Evolutionary conservation across 2,797 vertebrate species (phyloP), one percentile per base, ranked within the genome.

Genomic region (Hozukius guyotensis): DNA sequence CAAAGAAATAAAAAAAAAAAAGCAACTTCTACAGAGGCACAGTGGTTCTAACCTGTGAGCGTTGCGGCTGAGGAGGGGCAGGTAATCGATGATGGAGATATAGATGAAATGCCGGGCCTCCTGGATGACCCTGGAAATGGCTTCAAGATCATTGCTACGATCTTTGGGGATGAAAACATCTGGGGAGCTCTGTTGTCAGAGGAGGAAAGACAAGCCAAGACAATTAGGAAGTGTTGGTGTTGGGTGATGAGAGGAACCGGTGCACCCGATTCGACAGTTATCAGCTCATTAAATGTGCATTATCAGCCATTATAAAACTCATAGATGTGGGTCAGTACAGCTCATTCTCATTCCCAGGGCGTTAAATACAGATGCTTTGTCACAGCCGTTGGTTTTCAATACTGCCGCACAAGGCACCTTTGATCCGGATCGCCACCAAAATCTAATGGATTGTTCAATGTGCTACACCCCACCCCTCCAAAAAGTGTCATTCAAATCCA

Each of bases 1-100:
- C 79, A 52, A 34, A 70, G 7, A 22, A 72, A 59, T 7, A n/a
- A 0, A 3, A 61, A 62, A 55, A 55, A 65, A 10, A 69, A 18
- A 68, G 31, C 8, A n/a, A 31, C 10, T 56, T 4, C 1, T 25
- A 29, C 4, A 16, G 67, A 4, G 16, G 13, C 61, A 27, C 46
- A 38, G 29, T 14, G 64, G 12, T 16, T 81, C 95, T 95, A 77
- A 98, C 97, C 95, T 96, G 89, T 95, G 93, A 74, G 95, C 86
- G 0, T 88, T 96, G 31, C 92, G 96, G 92, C 93, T 95, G 55
- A 97, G 82, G 25, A 98, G 96, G 0, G 98, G 98, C 89, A 99
- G 87, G 88, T 99, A 99, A 89, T 99, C 97, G 11, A 93, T 97
- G 88, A 98, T 96, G 12, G 98, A 98, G 34, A 99, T 97, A 64